phyloP scores from a whole-genome alignment of 2,113 vertebrate species.

The Octodon degus region DNA sequence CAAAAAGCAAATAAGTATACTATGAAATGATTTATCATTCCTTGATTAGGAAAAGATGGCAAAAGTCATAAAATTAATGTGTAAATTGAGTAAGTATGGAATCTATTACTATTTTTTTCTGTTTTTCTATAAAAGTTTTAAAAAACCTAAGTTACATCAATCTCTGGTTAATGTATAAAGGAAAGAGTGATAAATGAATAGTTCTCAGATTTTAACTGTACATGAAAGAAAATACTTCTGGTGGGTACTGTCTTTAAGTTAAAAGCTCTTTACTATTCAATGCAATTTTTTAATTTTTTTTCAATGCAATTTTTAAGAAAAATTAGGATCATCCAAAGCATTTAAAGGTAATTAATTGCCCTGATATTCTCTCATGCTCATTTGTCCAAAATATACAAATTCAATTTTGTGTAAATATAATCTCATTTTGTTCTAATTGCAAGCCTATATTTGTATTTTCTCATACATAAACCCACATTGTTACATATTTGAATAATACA shows the following conservation, averaged over 20 bases:
- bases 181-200: neutral
- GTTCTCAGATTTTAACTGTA: neutral
- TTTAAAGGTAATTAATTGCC: neutral
- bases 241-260: neutral
- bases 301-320: neutral
- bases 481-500: neutral
- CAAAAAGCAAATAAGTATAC: neutral
- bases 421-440: neutral
- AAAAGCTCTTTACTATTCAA: neutral
- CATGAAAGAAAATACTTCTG: neutral
- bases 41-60: neutral
- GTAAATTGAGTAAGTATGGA: neutral
- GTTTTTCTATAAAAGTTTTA: neutral
- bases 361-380: neutral
- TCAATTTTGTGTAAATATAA: neutral
- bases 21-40: constrained; percentile 1
- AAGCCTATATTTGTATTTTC: neutral
- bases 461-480: neutral
- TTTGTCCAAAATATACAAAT: neutral
- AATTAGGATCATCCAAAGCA: neutral
- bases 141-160: neutral
- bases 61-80: neutral
- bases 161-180: neutral
- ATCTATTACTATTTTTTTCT: neutral
- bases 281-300: neutral